These are phyloP conservation scores for Burhinus oedicnemus DNA, from an alignment of 2,113 vertebrate genomes.

Conservation along the genomic window DNA sequence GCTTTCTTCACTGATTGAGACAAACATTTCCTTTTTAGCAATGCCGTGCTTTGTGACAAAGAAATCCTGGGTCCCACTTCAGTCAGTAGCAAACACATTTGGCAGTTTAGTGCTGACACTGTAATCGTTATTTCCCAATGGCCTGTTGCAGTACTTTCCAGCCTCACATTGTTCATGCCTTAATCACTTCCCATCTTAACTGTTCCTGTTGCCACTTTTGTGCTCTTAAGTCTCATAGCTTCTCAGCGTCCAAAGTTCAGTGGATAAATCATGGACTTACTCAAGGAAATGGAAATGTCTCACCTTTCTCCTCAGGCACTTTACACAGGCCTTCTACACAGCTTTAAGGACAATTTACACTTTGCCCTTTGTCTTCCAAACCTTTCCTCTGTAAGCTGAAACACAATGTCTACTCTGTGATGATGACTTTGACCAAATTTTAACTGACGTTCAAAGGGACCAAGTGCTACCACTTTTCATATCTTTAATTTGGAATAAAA, in stretches of 20 bases:
- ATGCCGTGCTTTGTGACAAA: neutral
- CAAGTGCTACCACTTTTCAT: neutral
- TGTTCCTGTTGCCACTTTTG: conserved; percentile 14
- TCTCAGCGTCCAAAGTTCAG: conserved; percentile 29
- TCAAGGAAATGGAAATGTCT: conserved; percentile 38
- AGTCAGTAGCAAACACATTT: neutral
- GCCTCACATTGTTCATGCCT: neutral
- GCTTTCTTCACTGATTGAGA: neutral
- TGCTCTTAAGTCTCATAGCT: neutral
- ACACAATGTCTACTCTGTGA: neutral
- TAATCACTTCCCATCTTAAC: conserved; percentile 44
- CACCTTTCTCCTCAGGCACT: conserved; percentile 15
- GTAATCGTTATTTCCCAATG: conserved; percentile 27
- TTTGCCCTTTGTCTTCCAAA: conserved; percentile 20
- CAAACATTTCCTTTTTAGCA: neutral
- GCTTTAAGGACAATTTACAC: neutral
- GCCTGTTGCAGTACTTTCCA: conserved; percentile 44
- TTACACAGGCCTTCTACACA: neutral
- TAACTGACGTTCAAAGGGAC: neutral
- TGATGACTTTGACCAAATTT: neutral
- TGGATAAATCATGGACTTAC: neutral
- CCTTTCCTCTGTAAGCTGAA: neutral
- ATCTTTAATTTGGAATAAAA: neutral
- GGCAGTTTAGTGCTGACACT: neutral
- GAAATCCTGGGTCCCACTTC: neutral